Evolutionary conservation across 2,113 vertebrate genomes (phyloP), one percentile per base, ranked within the genome.

Genomic region (Eptesicus fuscus): DNA sequence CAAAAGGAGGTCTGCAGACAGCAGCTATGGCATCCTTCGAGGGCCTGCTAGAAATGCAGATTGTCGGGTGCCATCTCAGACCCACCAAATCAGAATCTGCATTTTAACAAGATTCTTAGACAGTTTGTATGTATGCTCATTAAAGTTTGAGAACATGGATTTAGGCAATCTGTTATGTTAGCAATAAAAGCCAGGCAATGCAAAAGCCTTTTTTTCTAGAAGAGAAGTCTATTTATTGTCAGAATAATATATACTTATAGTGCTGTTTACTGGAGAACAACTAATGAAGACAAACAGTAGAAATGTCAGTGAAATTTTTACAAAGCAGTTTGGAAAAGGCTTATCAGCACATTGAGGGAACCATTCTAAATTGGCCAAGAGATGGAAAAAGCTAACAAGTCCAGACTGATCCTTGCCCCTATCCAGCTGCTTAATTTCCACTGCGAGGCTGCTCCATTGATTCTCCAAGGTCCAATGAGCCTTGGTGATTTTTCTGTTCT

Each of bases 241-340:
- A 47, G 7, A 90, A 71, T 35, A 88, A 9, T 59, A 94, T 67
- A 42, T 74, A n/a, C 65, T 82, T 71, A 35, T 25, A 85, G 70
- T 44, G 32, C 30, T 93, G 11, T 94, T 96, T 94, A 82, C 49
- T 83, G n/a, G 74, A 73, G 61, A 76, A 80, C 69, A 32, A 91
- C 96, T 96, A 94, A 85, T 76, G 69, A 92, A 94, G 35, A 35
- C 40, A 96, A 76, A 87, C 25, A 73, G 44, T 67, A 77, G 12
- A 94, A 93, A 94, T 89, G 63, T 85, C 82, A 96, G 86, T 85
- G n/a, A 93, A 92, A 85, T 95, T 83, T 91, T 92, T 82, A 78
- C 9, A 16, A 92, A 92, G 47, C 87, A 8, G 1, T 87, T 95
- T 95, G 83, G 83, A 77, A 95, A 94, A 96, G 49, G 32, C 56